Evolutionary conservation across 2,113 vertebrate genomes (phyloP).

Genomic region (Elanus axillaris): DNA sequence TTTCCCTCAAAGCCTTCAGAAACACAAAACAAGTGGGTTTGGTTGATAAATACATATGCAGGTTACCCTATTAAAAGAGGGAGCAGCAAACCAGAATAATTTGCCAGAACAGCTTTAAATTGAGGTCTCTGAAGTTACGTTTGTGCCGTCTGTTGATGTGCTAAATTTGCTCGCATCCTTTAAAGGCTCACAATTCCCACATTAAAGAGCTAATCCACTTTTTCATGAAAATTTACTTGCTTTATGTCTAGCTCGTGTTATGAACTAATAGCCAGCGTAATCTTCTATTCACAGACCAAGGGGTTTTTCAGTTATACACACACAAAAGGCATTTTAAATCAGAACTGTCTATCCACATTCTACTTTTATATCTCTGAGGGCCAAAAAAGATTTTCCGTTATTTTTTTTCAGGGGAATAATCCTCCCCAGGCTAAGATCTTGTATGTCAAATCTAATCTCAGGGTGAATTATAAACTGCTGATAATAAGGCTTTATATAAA

Average conservation of each 20-base stretch:
- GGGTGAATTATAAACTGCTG: slow-evolving; percentile 16
- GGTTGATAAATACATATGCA: background rate
- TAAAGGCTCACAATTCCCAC: background rate
- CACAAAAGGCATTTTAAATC: background rate
- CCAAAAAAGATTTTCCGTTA: background rate
- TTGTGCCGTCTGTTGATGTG: background rate
- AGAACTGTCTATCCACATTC: background rate
- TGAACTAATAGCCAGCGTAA: background rate
- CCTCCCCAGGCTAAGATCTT: slow-evolving; percentile 3
- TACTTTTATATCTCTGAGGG: background rate
- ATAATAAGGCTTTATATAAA: slow-evolving; percentile 46
- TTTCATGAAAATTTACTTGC: background rate
- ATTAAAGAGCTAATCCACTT: background rate
- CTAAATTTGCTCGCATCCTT: background rate
- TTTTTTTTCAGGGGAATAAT: background rate
- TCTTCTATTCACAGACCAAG: background rate
- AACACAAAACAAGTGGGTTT: background rate
- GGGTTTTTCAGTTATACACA: background rate
- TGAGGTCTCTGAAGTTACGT: background rate
- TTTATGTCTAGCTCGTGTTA: background rate
- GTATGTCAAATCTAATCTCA: slow-evolving; percentile 13
- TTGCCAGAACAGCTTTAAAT: background rate
- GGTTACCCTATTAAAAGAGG: background rate
- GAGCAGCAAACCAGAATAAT: background rate
- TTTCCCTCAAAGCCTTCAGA: background rate